Evolutionary conservation across 2,888 invertebrate genomes (phyloP), one percentile per base, ranked within the genome.

Genomic region (Caenorhabditis sulstoni): DNA sequence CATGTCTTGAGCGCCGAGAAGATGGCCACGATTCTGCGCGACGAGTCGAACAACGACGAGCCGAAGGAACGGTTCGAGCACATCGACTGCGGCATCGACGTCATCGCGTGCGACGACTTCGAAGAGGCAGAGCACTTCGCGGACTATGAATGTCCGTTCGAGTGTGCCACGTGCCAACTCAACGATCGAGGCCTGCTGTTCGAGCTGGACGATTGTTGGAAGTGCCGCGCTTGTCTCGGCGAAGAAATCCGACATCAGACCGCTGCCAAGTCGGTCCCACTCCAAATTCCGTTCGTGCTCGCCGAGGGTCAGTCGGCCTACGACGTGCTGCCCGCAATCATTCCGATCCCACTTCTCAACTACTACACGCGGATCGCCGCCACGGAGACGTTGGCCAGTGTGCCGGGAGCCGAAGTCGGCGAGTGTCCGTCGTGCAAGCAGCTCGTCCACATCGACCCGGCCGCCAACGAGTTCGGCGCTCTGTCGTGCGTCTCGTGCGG

Each of bases 141-240:
- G n/a, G n/a, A n/a, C n/a, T n/a, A n/a, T n/a, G n/a, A n/a, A n/a
- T n/a, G n/a, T n/a, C n/a, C n/a, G 29, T 55, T 79, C 5, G 64
- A 74, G 52, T 85, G 85, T 62, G 66, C 57, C 37, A 59, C 73
- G 3, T 85, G 85, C 39, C 61, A 65, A 35, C 70, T 64, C 57
- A 61, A 58, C 39, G 64, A 70, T 76, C 78, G 16, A 84, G 82
- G 41, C n/a, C n/a, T n/a, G n/a, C 70, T 85, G 18, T 85, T 84
- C 71, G 85, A 85, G 66, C 59, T 84, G 65, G 83, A 84, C 59
- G 85, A 85, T 49, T 79, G 77, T 59, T 85, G 85, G 85, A 77
- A 81, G 58, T 85, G 85, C 71, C 70, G 82, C 16, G 68, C 71
- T n/a, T 83, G 85, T 53, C 67, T 82, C 14, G 39, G 78, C 41